phyloP scores from a whole-genome alignment of 2,888 invertebrate genomes.

The Drosophila eohydei region DNA sequence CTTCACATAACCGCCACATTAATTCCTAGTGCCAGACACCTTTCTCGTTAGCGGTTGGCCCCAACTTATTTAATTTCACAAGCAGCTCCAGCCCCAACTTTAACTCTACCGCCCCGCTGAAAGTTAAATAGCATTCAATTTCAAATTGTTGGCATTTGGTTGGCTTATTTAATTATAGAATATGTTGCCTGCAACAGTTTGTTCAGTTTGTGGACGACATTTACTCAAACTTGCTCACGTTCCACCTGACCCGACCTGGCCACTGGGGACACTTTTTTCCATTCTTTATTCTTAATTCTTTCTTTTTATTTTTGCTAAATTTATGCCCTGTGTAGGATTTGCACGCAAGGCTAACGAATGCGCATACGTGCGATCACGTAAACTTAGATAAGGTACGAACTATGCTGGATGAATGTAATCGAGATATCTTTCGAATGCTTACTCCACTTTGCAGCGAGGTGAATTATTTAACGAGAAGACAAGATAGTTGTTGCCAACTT shows the following conservation, averaged over 20 bases:
- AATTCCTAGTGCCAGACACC: constrained; percentile 81
- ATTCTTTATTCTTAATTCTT: constrained; percentile 21
- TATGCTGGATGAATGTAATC: constrained; percentile 44
- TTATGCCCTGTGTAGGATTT: constrained; percentile 69
- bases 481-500: constrained; percentile 1
- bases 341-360: constrained; percentile 75
- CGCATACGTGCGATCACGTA: constrained; percentile 77
- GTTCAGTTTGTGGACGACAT: constrained; percentile 24
- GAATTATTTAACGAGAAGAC: constrained; percentile 14
- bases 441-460: constrained; percentile 24
- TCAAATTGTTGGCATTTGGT: constrained; percentile 55
- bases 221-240: constrained; percentile 65
- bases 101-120: constrained; percentile 6
- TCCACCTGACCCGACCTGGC: constrained; percentile 36
- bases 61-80: constrained; percentile 75
- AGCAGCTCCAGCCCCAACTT: constrained; percentile 15
- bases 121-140: constrained; percentile 60
- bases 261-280: constrained; percentile 17
- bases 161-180: constrained; percentile 75
- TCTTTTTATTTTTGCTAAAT: constrained; percentile 54
- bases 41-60: constrained; percentile 78
- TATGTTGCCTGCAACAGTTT: constrained; percentile 59
- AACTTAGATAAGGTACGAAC: constrained; percentile 59
- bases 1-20: constrained; percentile 75
- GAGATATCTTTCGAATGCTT: constrained; percentile 34